Evolutionary conservation across 2,888 invertebrate species (phyloP).

Genomic region (Lasioglossum malachurum): DNA sequence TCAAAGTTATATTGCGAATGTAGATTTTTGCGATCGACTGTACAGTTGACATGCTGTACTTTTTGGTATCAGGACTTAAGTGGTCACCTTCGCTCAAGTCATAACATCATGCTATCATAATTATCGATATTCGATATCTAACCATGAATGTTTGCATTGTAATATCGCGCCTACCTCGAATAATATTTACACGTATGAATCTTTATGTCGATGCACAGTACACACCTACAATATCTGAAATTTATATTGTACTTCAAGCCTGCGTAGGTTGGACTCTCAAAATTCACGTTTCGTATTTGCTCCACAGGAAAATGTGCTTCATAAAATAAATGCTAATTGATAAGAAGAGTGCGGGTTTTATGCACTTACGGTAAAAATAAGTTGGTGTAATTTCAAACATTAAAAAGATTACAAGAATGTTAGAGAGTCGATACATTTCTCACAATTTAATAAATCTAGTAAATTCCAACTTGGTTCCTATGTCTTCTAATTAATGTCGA

Average conservation of each 20-base stretch:
- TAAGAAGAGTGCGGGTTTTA: no score
- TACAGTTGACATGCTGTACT: neutral
- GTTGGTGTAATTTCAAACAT: no score
- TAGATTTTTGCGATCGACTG: neutral
- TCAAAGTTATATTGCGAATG: neutral
- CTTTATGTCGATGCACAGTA: neutral
- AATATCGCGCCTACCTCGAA: neutral
- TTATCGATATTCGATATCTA: conserved; percentile 5
- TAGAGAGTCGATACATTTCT: no score
- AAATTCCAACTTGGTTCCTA: no score
- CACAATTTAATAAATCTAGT: no score
- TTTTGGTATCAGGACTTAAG: neutral
- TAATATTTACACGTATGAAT: neutral
- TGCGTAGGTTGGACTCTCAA: neutral
- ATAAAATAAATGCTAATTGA: neutral
- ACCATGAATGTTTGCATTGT: neutral
- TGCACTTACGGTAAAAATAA: no score
- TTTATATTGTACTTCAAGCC: neutral
- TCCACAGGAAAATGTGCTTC: neutral
- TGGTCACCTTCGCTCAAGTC: neutral
- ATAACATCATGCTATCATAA: neutral
- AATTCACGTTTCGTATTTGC: neutral
- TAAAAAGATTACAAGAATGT: no score
- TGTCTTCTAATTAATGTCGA: no score
- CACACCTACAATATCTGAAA: neutral